phyloP scores from a whole-genome alignment of 2,888 invertebrate genomes.

The Tricholauxania praeusta region DNA sequence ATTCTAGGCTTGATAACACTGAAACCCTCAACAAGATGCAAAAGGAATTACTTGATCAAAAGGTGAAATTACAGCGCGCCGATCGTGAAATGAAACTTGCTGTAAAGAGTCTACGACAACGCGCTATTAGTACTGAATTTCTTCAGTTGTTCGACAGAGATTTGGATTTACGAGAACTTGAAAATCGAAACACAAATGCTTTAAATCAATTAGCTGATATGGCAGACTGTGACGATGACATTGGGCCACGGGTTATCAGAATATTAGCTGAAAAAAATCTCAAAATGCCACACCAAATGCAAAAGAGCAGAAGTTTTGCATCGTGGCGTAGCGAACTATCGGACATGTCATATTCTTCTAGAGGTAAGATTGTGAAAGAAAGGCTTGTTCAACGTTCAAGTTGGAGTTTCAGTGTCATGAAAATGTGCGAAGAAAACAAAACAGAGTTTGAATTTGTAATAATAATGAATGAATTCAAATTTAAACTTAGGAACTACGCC shows the following conservation, averaged over 20 bases:
- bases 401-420: too few relatives aligned
- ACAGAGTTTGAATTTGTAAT: too few relatives aligned
- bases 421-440: too few relatives aligned
- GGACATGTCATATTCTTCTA: conserved; percentile 49
- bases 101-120: conserved; percentile 56
- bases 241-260: conserved; percentile 60
- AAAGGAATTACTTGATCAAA: conserved; percentile 64
- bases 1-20: conserved; percentile 54
- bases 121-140: conserved; percentile 57
- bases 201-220: conserved; percentile 72
- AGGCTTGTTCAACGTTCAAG: too few relatives aligned
- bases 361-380: conserved; percentile 47
- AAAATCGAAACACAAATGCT: conserved; percentile 71
- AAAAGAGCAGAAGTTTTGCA: conserved; percentile 54
- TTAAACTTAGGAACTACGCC: too few relatives aligned
- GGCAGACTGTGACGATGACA: conserved; percentile 56
- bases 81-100: conserved; percentile 62
- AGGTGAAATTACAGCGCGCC: conserved; percentile 63
- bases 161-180: conserved; percentile 72
- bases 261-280: conserved; percentile 61
- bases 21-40: conserved; percentile 60
- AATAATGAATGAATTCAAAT: too few relatives aligned
- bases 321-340: conserved; percentile 61
- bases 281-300: conserved; percentile 61
- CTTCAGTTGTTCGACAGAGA: conserved; percentile 66